Base-by-base conservation (phyloP, 2,797 vertebrate genomes). In the Lutjanus campechanus region DNA sequence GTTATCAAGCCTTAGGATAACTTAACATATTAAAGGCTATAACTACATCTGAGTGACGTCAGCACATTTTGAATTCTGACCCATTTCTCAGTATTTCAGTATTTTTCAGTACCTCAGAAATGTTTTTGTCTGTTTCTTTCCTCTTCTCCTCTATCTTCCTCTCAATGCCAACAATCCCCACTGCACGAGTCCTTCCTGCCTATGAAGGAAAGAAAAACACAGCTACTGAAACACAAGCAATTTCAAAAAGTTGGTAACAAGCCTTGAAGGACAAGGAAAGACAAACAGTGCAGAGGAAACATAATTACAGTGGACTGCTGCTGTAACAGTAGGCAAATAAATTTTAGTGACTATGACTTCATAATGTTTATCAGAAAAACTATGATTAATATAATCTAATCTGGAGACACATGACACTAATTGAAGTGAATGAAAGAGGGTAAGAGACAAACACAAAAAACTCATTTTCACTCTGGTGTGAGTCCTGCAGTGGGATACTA, bases 71-170 rank as follows among this genome's bases (percentile, higher is more conserved):
- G 29, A 36, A 36, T 36, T 67, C 9, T 25, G 16, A 76, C 19
- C 63, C 13, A 46, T 54, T 62, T 69, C 15, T 43, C 4, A 36
- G 13, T 11, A 54, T 29, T 66, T 61, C 10, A 62, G 47, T 51
- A 17, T 43, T 76, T 72, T 40, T 7, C 10, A 72, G 90, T 95
- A 99, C 98, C 97, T 99, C 98, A 15, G 98, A 99, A 95, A 99
- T 99, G 92, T 99, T 99, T 96, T 99, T 99, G 95, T 99, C 98
- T 0, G 97, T 99, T 94, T 99, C 98, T 96, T 98, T 99, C 94
- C 98, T 97, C 93, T 96, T 99, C 94, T 99, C 97, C 91, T 99
- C 97, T 72, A 99, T 95, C 90, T 99, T 99, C 92, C 98, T 96
- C 92, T 99, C 98, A 13, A 99, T 99, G 54, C 98, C 98, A 77